phyloP scores from a whole-genome alignment of 2,888 invertebrate species.

The Chrysolina americana region DNA sequence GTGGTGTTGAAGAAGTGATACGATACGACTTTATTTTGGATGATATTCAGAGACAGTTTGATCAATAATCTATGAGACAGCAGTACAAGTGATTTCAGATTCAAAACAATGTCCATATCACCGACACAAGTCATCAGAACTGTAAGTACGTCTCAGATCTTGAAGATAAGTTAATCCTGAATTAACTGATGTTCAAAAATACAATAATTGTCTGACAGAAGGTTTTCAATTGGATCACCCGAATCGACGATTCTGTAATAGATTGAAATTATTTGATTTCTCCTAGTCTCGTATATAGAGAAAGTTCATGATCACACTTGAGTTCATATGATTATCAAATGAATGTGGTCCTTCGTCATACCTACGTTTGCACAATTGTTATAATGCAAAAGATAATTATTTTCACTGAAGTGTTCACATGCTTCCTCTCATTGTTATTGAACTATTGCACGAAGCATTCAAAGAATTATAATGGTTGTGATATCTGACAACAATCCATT shows the following conservation, averaged over 20 bases:
- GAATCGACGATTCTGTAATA: neutral
- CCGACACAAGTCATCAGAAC: slow-evolving; percentile 1
- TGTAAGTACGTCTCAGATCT: slow-evolving; percentile 9
- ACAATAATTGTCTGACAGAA: neutral
- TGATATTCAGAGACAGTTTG: neutral
- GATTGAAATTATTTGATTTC: neutral
- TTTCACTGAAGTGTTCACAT: too few species aligned
- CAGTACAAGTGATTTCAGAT: neutral
- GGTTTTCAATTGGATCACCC: neutral
- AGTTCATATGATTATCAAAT: neutral
- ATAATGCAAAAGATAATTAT: neutral
- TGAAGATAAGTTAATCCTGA: neutral
- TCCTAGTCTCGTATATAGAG: too few species aligned
- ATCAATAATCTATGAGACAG: neutral
- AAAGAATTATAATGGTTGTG: too few species aligned
- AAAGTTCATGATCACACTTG: neutral
- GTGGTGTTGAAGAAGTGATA: neutral
- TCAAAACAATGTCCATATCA: slow-evolving; percentile 1
- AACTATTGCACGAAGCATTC: neutral
- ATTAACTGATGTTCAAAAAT: neutral
- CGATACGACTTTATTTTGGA: too few species aligned
- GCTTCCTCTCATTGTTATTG: slow-evolving; percentile 5
- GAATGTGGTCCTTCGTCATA: too few species aligned
- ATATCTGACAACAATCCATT: too few species aligned
- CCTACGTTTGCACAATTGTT: too few species aligned